phyloP scores from a whole-genome alignment of 2,888 invertebrate species.

The Pecten maximus region DNA sequence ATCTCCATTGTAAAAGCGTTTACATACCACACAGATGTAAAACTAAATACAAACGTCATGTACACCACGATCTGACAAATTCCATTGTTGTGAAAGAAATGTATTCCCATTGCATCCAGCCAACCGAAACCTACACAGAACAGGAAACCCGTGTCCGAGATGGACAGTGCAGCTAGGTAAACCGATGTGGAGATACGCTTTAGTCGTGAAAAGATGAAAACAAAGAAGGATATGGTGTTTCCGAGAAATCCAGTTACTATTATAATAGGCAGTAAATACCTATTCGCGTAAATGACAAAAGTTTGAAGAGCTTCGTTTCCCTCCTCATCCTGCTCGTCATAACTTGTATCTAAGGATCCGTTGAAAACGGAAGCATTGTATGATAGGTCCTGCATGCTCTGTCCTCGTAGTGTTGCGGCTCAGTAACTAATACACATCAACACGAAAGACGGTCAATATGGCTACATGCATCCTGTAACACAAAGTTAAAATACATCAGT shows the following conservation, averaged over 20 bases:
- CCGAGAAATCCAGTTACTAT: conserved; percentile 69
- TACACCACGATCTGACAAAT: conserved; percentile 71
- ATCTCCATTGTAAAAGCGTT: conserved; percentile 72
- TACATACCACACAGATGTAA: conserved; percentile 73
- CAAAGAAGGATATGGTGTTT: conserved; percentile 68
- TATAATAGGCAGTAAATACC: conserved; percentile 68
- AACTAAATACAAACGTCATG: conserved; percentile 70
- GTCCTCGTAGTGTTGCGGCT: neutral
- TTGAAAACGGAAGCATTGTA: neutral
- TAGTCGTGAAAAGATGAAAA: conserved; percentile 67
- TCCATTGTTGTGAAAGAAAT: conserved; percentile 65
- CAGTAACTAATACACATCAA: neutral
- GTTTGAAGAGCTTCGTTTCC: neutral
- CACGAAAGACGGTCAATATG: neutral
- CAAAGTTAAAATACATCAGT: neutral
- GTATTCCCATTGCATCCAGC: conserved; percentile 66
- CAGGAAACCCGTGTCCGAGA: conserved; percentile 71
- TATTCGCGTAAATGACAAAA: conserved; percentile 48
- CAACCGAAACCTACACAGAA: conserved; percentile 67
- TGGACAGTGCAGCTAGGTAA: conserved; percentile 68
- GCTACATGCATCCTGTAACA: neutral
- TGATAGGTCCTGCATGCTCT: neutral
- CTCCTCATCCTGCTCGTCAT: neutral
- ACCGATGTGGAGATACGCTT: conserved; percentile 68
- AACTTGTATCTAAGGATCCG: neutral